Evolutionary conservation across 2,113 vertebrate genomes (phyloP).

Genomic region (Leptocoma aspasia): DNA sequence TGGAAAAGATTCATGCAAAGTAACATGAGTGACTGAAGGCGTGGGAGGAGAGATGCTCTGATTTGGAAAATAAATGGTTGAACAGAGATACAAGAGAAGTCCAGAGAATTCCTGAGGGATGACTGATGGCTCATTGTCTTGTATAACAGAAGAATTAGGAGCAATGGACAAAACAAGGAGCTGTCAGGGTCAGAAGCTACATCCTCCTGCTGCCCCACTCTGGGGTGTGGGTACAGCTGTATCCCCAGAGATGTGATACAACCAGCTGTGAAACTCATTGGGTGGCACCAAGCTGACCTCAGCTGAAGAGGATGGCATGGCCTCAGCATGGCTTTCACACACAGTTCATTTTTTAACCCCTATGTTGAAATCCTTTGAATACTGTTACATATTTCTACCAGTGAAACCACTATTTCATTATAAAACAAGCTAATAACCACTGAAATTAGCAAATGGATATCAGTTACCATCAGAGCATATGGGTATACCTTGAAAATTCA

Average conservation of each 20-base stretch:
- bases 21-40: not conserved
- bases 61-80: not conserved
- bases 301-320: not conserved
- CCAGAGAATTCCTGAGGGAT: not conserved
- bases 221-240: not conserved
- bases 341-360: not conserved
- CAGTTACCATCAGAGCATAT: not conserved
- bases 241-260: accelerated
- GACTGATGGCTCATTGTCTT: not conserved
- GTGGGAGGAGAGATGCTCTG: not conserved
- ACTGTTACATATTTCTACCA: not conserved
- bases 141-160: not conserved
- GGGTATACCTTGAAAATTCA: not conserved
- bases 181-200: not conserved
- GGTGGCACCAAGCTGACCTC: not conserved
- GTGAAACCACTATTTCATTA: not conserved
- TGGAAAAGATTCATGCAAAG: not conserved
- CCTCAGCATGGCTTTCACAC: not conserved
- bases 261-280: not conserved
- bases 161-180: not conserved
- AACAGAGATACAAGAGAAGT: not conserved
- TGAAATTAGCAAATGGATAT: not conserved
- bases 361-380: not conserved
- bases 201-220: not conserved
- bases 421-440: not conserved